These are phyloP conservation scores for Trochalopteron elliotii DNA, from an alignment of 2,113 vertebrate species.

Conservation along the genomic window DNA sequence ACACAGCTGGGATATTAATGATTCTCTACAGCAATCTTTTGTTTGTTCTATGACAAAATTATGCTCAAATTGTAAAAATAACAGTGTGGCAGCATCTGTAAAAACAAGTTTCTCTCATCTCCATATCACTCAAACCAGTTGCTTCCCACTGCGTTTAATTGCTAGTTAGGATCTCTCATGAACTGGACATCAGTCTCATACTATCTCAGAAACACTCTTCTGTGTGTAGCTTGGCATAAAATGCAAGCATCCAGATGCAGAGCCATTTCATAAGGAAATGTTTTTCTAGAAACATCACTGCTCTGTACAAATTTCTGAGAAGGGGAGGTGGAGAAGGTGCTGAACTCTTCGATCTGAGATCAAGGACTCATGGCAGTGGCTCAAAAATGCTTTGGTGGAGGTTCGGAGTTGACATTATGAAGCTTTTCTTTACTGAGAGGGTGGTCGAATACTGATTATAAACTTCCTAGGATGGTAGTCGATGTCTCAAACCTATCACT, in stretches of 20 bases:
- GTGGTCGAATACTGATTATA: background rate
- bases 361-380: fast-evolving
- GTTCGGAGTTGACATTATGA: background rate
- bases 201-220: background rate
- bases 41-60: background rate
- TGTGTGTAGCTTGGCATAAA: background rate
- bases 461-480: fast-evolving
- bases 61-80: background rate
- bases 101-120: background rate
- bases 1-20: background rate
- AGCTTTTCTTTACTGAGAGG: background rate
- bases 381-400: background rate
- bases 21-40: background rate
- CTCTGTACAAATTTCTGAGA: background rate
- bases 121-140: background rate
- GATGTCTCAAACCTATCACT: fast-evolving
- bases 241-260: background rate
- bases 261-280: background rate
- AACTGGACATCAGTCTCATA: background rate
- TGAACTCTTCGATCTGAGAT: background rate
- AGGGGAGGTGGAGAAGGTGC: fast-evolving
- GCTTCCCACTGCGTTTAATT: background rate
- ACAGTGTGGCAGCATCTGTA: background rate
- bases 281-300: background rate
- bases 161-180: background rate